Percentiles rank a stretch among this genome's conserved stretches.
phyloP scores from a whole-genome alignment of 1,140 invertebrate genomes.

The Conus ventricosus region DNA sequence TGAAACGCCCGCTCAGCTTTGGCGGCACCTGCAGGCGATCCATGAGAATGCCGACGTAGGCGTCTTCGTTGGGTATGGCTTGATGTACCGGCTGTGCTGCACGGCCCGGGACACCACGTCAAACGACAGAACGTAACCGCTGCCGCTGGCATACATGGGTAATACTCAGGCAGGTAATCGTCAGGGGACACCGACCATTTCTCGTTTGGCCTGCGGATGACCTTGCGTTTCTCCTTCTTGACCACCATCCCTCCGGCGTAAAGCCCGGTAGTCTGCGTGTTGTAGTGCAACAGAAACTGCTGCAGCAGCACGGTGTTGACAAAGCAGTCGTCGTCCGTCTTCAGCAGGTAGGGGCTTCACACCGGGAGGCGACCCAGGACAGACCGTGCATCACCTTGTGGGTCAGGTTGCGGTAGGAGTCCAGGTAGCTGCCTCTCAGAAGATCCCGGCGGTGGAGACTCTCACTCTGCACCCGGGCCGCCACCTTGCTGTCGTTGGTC shows the following conservation, averaged over 20 bases:
- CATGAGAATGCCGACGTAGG: slow-evolving; percentile 62
- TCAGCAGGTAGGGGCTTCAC: slow-evolving; percentile 57
- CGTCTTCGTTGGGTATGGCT: slow-evolving; percentile 64
- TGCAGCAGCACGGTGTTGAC: slow-evolving; percentile 57
- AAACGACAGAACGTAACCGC: slow-evolving; percentile 61
- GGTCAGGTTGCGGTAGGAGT: slow-evolving; percentile 65
- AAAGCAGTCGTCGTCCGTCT: slow-evolving; percentile 70
- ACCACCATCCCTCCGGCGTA: slow-evolving; percentile 60
- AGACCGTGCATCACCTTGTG: slow-evolving; percentile 63
- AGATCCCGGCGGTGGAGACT: slow-evolving; percentile 52
- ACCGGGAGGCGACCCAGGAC: slow-evolving; percentile 49
- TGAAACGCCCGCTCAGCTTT: slow-evolving; percentile 55
- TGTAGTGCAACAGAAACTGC: slow-evolving; percentile 55
- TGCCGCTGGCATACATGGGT: slow-evolving; percentile 65
- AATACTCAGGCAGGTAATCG: slow-evolving; percentile 50
- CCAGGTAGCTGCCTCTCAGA: slow-evolving; percentile 61
- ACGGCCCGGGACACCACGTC: slow-evolving; percentile 58
- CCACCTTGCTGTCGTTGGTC: slow-evolving; percentile 33
- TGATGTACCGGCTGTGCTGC: slow-evolving; percentile 50
- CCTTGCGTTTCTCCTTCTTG: slow-evolving; percentile 45
- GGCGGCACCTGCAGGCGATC: slow-evolving; percentile 52
- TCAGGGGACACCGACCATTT: slow-evolving; percentile 56
- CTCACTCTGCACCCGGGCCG: slow-evolving; percentile 43
- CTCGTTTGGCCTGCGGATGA: slow-evolving; percentile 50
- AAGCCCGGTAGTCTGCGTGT: slow-evolving; percentile 39